Percentiles rank a stretch among this genome's conserved stretches.
Evolutionary conservation across 2,888 invertebrate species (phyloP).

Genomic region (Camponotus fellah): DNA sequence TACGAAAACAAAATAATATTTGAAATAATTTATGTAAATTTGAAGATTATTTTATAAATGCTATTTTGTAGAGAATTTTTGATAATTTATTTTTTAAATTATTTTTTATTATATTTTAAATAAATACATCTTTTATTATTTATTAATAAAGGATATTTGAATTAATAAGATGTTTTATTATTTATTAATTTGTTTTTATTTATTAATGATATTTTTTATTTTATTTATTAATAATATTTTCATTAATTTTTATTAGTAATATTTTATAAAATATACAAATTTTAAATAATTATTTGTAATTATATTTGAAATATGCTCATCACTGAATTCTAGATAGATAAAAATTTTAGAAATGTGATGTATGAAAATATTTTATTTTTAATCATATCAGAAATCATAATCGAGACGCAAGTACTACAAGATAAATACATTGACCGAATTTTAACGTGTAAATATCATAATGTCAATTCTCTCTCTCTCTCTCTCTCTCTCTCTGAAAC

Average conservation of each 20-base stretch:
- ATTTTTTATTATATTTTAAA: background rate
- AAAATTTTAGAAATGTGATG: background rate
- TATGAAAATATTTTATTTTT: background rate
- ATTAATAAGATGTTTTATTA: too few relatives aligned
- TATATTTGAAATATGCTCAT: background rate
- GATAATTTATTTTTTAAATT: background rate
- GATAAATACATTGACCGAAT: background rate
- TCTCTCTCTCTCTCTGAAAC: slow-evolving; percentile 4
- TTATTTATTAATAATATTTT: too few relatives aligned
- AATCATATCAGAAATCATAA: background rate
- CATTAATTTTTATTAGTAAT: background rate
- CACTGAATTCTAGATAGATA: background rate
- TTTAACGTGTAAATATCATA: background rate
- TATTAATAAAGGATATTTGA: background rate
- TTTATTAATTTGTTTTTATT: too few relatives aligned
- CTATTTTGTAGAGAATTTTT: background rate
- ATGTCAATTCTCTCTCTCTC: background rate
- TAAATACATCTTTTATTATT: background rate
- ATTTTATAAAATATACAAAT: background rate
- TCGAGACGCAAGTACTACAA: background rate
- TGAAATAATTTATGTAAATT: background rate
- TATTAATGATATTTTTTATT: too few relatives aligned
- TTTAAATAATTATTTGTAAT: background rate
- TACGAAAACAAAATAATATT: background rate
- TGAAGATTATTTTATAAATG: background rate